Evolutionary conservation across 2,113 vertebrate genomes (phyloP).

Genomic region (Crotalus viridis): DNA sequence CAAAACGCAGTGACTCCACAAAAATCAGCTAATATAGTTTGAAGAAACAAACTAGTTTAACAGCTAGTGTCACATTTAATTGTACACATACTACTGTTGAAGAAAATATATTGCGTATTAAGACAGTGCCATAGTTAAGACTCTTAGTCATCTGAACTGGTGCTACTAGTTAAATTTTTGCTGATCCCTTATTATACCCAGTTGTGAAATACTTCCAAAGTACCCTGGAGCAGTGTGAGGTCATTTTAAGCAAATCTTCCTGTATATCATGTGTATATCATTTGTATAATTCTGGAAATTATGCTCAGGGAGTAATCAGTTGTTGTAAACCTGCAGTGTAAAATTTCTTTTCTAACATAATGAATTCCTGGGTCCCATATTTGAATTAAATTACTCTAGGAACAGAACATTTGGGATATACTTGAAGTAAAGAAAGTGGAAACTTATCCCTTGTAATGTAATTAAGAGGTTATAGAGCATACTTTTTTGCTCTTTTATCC

Average conservation of each 20-base stretch:
- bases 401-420: neutral
- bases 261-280: neutral
- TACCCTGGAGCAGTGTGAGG: neutral
- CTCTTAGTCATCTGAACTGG: neutral
- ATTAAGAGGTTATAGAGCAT: neutral
- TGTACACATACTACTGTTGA: neutral
- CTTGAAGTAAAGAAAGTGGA: neutral
- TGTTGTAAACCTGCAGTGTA: neutral
- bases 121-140: neutral
- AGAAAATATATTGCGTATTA: neutral
- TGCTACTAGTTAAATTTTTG: neutral
- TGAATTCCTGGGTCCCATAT: neutral
- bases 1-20: neutral
- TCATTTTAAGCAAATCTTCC: neutral
- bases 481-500: neutral
- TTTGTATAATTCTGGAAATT: neutral
- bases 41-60: neutral
- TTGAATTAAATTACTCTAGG: neutral
- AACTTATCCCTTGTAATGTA: neutral
- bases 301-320: neutral
- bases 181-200: constrained; percentile 1
- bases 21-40: neutral
- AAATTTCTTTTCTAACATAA: neutral
- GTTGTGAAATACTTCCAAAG: neutral
- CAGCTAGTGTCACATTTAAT: neutral